Base-by-base conservation (phyloP, 2,888 invertebrate genomes). In the Pasiphila rectangulata region DNA sequence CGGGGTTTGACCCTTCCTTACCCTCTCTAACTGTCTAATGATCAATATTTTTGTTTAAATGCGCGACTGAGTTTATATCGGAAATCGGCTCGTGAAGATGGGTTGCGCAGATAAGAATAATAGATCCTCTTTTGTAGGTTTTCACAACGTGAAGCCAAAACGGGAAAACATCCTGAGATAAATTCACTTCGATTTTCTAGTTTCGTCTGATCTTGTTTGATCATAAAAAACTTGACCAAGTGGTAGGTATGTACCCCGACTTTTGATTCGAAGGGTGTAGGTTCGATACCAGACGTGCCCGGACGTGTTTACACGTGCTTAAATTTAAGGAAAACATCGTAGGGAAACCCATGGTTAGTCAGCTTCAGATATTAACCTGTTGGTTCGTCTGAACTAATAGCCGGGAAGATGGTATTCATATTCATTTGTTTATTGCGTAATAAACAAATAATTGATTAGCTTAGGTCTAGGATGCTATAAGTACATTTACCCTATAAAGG, bases 1-100 rank as follows among this genome's bases (percentile, higher is more conserved):
- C 49, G 51, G 25, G 34, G 39, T 40, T 40, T 56, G 59, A 59
- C 61, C 64, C 62, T 62, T 63, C 51, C 41, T 17, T 34, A 35
- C 34, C 43, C 43, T 39, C 25, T 24, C 10, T 32, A 44, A 39
- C 34, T 40, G 51, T 56, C 35, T 35, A 52, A 54, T 40, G 42
- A 50, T 49, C 57, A 51, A 52, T 51, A 54, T 57, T 49, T 54
- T 47, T 46, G 44, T 51, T 54, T 52, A 48, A 53, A 50, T 52
- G 48, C 46, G 49, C 20, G 41, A 34, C 36, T 38, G 38, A 17
- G 20, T 43, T 37, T 32, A 24, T 24, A 38, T 32, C 21, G 38
- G 32, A 44, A 30, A 37, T 44, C 19, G 37, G 34, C 6, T 23
- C 24, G 30, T 20, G 25, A 12, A 25, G 15, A 36, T 27, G 10